Evolutionary conservation across 2,797 vertebrate genomes (phyloP), one percentile per base, ranked within the genome.

Genomic region (Synanceia verrucosa): DNA sequence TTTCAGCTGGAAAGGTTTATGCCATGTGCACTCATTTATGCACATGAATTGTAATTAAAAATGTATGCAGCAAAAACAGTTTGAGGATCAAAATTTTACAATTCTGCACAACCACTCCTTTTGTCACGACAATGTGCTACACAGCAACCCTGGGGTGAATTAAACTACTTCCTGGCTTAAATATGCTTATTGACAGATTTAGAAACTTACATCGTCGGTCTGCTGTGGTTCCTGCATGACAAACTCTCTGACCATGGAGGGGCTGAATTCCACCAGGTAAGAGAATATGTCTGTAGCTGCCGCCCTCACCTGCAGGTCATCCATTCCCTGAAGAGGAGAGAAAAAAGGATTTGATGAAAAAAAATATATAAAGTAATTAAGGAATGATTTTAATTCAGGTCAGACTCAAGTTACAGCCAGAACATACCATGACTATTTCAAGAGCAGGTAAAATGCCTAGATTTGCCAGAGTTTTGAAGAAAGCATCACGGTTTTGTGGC

Each of bases 201-300:
- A 16, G 26, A 23, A 37, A 23, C 86, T 82, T 94, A 99, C 97
- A 36, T 99, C 97, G 6, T 99, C 98, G 2, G 97, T 98, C 91
- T 99, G 98, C 76, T 99, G 98, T 12, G 97, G 97, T 83, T 99
- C 98, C 89, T 99, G 98, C 97, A 99, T 99, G 79, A 99, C 96
- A 94, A 99, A 99, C 90, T 99, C 98, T 66, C 97, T 92, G 74
- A 99, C 98, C 98, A 99, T 98, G 67, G 98, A 99, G 81, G 98
- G 98, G 91, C 98, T 99, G 93, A 99, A 99, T 87, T 99, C 98
- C 93, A 99, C 98, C 88, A 99, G 95, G 93, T 99, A 99, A 70
- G 98, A 99, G 94, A 99, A 99, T 93, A 99, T 99, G 93, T 99
- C 98, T 72, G 96, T 99, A 77, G 98, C 98, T 85, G 98, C 98